phyloP scores from a whole-genome alignment of 1,140 invertebrate genomes.

The Leucophenga varia region DNA sequence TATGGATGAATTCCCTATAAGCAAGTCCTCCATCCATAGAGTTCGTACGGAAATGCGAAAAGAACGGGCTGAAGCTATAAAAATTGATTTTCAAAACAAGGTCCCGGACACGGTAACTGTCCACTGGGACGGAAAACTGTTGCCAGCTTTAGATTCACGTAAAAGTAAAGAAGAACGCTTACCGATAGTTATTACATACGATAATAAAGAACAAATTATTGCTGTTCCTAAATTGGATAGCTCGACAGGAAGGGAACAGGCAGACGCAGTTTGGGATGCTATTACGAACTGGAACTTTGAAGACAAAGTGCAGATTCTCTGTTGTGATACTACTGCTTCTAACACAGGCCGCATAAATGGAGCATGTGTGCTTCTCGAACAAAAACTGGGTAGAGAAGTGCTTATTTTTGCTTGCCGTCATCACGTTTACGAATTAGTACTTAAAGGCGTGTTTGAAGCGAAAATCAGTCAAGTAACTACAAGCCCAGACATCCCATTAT shows the following conservation, averaged over 20 bases:
- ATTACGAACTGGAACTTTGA: constrained; percentile 1
- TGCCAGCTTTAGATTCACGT: background rate
- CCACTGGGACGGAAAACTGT: constrained; percentile 7
- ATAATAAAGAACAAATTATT: constrained; percentile 8
- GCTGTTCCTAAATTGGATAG: constrained; percentile 10
- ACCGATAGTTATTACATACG: constrained; percentile 5
- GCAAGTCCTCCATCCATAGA: constrained; percentile 8
- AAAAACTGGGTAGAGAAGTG: constrained; percentile 7
- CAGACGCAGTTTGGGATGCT: constrained; percentile 11
- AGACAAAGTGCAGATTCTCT: constrained; percentile 16
- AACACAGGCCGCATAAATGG: constrained; percentile 11
- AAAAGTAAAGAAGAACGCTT: constrained; percentile 5
- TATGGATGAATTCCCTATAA: constrained; percentile 5
- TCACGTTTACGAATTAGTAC: too few species aligned
- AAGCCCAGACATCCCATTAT: too few species aligned
- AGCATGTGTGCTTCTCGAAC: constrained; percentile 10
- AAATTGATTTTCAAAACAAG: constrained; percentile 4
- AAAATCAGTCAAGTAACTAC: too few species aligned
- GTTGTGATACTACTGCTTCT: constrained; percentile 11
- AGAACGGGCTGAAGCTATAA: constrained; percentile 7
- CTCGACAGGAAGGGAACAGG: constrained; percentile 8
- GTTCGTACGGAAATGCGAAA: constrained; percentile 9
- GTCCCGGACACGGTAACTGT: constrained; percentile 1
- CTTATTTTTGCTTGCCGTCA: too few species aligned
- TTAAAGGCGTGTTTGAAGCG: too few species aligned